Base-by-base conservation (phyloP, 1,140 invertebrate genomes). In the Marisa cornuarietis region DNA sequence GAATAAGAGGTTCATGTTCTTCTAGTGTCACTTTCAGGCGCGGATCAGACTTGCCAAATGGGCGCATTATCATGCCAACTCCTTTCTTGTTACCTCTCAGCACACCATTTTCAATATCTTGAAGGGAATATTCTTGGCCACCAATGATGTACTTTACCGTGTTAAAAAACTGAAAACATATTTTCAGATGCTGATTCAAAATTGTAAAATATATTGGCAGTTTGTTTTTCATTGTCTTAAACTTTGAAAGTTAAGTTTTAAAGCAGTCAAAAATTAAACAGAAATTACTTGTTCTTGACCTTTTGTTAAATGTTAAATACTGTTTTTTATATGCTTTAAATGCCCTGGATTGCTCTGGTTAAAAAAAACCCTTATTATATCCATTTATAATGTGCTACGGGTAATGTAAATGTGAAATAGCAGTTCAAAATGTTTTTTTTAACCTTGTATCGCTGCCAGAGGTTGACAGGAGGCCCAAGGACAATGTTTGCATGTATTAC, bases 61-160 rank as follows among this genome's bases (percentile, higher is more conserved):
- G 92, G 62, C 51, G 65, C 42, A 65, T 77, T n/a, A 71, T 62
- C 86, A 84, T 87, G 89, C 89, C 89, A 22, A 91, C 85, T 54
- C 92, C 92, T 79, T 88, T 91, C 63, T 88, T 85, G 83, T 92
- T 92, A 0, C 86, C 88, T 76, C 92, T 81, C 9, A 92, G 85
- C 54, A 92, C 90, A 51, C 92, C 92, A 86, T 92, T 92, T 73
- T 91, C 90, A 71, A 92, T 92, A 73, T 92, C 91, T 78, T 92
- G 91, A 18, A 92, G 86, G 14, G 91, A 91, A 82, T 92, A 92
- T 10, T 78, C 54, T 72, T 92, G 84, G 20, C 89, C 88, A 68
- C 90, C 90, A 82, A 92, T 92, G n/a, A 91, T 86, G 80, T 92
- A 92, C 52, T 88, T 86, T 8, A 90, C 86, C 52, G 85, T 90